Conservation (phyloP, 35 echinoderm and acorn worm species). For the Ophiothrix spiculata region DNA sequence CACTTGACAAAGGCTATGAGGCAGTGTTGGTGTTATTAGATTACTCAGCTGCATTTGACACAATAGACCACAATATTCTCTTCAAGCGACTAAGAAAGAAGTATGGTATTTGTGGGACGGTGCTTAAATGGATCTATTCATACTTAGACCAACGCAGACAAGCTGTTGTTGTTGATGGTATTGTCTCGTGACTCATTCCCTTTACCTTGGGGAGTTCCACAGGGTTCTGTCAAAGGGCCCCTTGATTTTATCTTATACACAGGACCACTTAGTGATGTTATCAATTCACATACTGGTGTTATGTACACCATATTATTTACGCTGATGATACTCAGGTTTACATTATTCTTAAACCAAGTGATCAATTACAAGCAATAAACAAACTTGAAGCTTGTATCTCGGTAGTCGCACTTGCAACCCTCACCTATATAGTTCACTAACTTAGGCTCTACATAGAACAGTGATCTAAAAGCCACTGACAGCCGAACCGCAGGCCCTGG, state of each 20-base stretch:
- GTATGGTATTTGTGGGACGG: constrained; percentile 46
- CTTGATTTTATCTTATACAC: constrained; percentile 56
- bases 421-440: no score
- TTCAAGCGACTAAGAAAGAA: constrained; percentile 27
- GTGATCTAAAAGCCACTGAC: no score
- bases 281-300: constrained; percentile 32
- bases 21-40: no score
- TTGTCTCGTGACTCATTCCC: background rate
- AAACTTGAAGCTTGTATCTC: constrained; percentile 10
- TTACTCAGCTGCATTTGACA: no score
- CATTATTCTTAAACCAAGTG: background rate
- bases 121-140: constrained; percentile 30
- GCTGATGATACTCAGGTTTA: constrained; percentile 47
- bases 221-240: constrained; percentile 66
- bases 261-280: constrained; percentile 38
- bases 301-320: constrained; percentile 59
- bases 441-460: no score
- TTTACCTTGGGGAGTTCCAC: constrained; percentile 51
- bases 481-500: no score
- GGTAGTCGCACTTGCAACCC: no score
- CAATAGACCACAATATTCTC: no score
- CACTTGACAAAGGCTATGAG: no score
- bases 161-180: constrained; percentile 16
- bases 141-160: constrained; percentile 28
- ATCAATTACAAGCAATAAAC: background rate